A percentile compares a stretch with the other conserved stretches of the same genome.
These are phyloP conservation scores for Coendou prehensilis DNA, from an alignment of 2,797 vertebrate genomes.

Conservation along the genomic window DNA sequence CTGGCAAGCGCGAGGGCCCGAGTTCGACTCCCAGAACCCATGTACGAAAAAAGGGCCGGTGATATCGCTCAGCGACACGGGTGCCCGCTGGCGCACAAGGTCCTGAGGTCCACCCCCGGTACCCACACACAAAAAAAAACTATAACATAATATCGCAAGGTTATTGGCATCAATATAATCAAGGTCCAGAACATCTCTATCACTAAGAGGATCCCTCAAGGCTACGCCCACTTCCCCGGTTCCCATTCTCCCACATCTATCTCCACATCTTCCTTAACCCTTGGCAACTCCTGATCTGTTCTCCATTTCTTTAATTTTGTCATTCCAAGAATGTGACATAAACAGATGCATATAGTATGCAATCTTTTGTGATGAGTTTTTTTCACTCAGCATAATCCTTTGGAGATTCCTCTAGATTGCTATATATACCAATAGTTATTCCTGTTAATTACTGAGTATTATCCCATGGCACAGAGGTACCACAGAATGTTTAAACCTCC, in stretches of 20 bases:
- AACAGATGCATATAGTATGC: neutral
- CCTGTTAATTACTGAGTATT: neutral
- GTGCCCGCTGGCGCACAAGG: too few species aligned
- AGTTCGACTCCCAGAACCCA: too few species aligned
- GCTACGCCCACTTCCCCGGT: neutral
- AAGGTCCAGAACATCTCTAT: neutral
- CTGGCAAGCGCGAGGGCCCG: too few species aligned
- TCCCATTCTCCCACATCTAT: neutral
- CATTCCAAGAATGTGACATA: neutral
- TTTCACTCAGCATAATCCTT: neutral
- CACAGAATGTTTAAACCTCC: neutral
- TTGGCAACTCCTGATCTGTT: neutral
- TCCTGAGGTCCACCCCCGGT: too few species aligned
- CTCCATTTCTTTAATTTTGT: neutral
- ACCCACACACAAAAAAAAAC: neutral
- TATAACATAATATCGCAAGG: neutral
- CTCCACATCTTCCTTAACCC: neutral
- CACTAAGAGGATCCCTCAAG: neutral
- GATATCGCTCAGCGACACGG: too few species aligned
- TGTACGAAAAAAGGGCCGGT: too few species aligned
- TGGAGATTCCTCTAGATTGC: neutral
- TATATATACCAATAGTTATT: neutral
- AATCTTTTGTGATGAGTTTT: neutral
- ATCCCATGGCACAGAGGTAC: neutral
- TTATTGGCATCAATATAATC: neutral